Conservation (phyloP, 2,888 invertebrate genomes). For the Apamea sordens region DNA sequence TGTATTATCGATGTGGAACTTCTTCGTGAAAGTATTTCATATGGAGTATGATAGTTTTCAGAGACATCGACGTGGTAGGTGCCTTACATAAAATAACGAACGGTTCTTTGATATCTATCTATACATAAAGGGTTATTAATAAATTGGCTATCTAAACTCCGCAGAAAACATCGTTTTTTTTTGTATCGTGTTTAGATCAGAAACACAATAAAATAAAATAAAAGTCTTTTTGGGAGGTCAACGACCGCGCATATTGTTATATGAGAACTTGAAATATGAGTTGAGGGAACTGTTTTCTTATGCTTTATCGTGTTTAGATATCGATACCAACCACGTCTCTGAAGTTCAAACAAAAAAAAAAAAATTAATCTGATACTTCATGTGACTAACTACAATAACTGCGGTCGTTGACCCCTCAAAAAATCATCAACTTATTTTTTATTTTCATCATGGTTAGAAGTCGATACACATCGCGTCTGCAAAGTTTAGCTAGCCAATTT, state of each 20-base stretch:
- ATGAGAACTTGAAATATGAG: neutral
- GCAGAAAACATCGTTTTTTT: neutral
- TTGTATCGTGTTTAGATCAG: neutral
- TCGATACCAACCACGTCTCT: neutral
- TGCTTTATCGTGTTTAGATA: neutral
- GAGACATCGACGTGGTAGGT: neutral
- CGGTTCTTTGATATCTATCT: neutral
- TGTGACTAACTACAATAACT: neutral
- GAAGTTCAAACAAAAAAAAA: neutral
- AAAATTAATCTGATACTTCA: neutral
- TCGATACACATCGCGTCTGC: too few relatives aligned
- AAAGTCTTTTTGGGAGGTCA: neutral
- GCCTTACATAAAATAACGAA: neutral
- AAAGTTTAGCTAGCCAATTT: neutral
- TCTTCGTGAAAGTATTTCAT: conserved; percentile 42
- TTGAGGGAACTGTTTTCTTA: neutral
- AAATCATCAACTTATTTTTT: neutral
- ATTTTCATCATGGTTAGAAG: too few relatives aligned
- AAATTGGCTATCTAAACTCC: neutral
- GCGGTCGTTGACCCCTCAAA: neutral
- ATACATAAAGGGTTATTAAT: neutral
- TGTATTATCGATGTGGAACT: conserved; percentile 70
- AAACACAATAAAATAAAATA: too few relatives aligned
- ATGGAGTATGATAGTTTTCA: conserved; percentile 26
- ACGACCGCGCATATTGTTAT: neutral